A percentile compares a stretch with the other conserved stretches of the same genome.
phyloP scores from a whole-genome alignment of 2,888 invertebrate genomes.

The Terebella lapidaria region DNA sequence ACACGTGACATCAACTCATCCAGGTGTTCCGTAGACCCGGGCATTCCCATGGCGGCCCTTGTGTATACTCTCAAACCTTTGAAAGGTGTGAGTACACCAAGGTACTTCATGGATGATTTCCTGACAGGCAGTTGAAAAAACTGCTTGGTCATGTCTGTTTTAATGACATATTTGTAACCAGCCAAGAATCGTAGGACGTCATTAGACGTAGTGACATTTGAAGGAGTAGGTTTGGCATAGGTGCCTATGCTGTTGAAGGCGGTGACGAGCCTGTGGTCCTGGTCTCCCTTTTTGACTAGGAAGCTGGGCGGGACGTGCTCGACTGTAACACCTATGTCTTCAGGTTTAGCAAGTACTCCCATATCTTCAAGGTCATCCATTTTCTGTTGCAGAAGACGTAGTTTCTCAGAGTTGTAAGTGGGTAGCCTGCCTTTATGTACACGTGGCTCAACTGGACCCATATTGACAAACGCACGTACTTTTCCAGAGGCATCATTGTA shows the following conservation, averaged over 20 bases:
- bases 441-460: constrained; percentile 27
- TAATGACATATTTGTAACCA: constrained; percentile 18
- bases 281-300: constrained; percentile 24
- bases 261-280: constrained; percentile 26
- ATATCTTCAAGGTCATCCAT: constrained; percentile 26
- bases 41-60: constrained; percentile 22
- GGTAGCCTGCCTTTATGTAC: constrained; percentile 28
- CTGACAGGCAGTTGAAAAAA: constrained; percentile 5
- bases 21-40: constrained; percentile 16
- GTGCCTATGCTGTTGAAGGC: constrained; percentile 26
- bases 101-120: constrained; percentile 5
- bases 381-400: constrained; percentile 22
- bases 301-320: constrained; percentile 30
- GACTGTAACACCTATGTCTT: constrained; percentile 18
- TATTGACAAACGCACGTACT: constrained; percentile 25
- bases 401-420: constrained; percentile 22
- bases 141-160: constrained; percentile 17
- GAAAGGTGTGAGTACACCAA: constrained; percentile 10
- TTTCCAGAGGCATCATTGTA: constrained; percentile 1
- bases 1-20: constrained; percentile 21
- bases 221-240: constrained; percentile 28
- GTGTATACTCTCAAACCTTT: constrained; percentile 9
- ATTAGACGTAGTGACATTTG: constrained; percentile 11
- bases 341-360: constrained; percentile 24
- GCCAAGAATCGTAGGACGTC: constrained; percentile 10